Conservation (phyloP, 2,113 vertebrate species). For the Struthio camelus region DNA sequence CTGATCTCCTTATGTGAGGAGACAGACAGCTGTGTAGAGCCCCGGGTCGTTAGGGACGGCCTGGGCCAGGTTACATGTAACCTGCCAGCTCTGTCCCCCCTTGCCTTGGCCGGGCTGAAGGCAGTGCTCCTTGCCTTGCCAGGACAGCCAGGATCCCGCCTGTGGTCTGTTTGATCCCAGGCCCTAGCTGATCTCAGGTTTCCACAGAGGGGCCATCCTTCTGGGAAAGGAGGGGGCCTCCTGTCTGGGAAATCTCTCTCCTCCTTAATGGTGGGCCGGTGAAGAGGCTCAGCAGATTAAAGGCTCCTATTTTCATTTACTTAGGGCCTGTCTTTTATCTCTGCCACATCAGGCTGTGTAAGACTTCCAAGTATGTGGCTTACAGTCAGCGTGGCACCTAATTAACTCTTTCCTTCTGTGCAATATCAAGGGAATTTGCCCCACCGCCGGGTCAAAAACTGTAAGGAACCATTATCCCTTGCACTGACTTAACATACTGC, state of each 20-base stretch:
- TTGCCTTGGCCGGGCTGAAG: not conserved
- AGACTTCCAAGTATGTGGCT: constrained; percentile 14
- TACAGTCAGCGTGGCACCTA: constrained; percentile 18
- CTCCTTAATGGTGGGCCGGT: not conserved
- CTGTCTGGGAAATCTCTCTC: not conserved
- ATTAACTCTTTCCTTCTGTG: constrained; percentile 57
- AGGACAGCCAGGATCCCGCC: not conserved
- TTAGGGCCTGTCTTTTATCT: constrained; percentile 53
- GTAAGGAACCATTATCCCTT: constrained; percentile 22
- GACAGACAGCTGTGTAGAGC: not conserved
- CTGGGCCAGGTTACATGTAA: not conserved
- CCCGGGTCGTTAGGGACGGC: accelerated
- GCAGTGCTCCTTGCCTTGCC: not conserved
- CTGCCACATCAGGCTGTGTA: not conserved
- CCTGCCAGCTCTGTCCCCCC: not conserved
- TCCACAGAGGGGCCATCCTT: not conserved
- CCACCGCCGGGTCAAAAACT: not conserved
- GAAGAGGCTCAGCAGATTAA: constrained; percentile 36
- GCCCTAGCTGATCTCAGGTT: not conserved
- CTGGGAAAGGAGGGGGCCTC: no score
- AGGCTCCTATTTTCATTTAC: constrained; percentile 24
- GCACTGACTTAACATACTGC: constrained; percentile 26
- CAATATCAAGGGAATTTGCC: constrained; percentile 37
- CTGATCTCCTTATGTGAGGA: not conserved
- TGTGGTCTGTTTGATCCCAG: not conserved